Evolutionary conservation across 2,888 invertebrate species (phyloP).

Genomic region (Meandrusa payeni): DNA sequence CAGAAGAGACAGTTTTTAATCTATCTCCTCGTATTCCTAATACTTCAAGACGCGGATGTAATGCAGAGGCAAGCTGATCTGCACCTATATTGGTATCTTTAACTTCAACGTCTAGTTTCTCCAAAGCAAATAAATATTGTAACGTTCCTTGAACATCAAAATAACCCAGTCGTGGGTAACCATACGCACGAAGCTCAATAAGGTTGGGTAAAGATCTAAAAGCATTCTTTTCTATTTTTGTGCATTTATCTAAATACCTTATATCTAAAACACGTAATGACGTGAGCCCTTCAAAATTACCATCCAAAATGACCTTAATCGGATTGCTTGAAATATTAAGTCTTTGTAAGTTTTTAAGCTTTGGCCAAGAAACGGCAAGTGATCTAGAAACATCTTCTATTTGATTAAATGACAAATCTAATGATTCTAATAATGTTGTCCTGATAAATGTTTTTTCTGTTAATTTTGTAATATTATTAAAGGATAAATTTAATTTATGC

Average conservation of each 20-base stretch:
- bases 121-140: slow-evolving; percentile 86
- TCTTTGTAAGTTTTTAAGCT: slow-evolving; percentile 85
- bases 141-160: slow-evolving; percentile 92
- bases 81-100: slow-evolving; percentile 91
- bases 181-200: slow-evolving; percentile 85
- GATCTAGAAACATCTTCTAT: slow-evolving; percentile 81
- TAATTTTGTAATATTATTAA: slow-evolving; percentile 85
- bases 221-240: slow-evolving; percentile 90
- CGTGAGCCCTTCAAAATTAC: slow-evolving; percentile 87
- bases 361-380: slow-evolving; percentile 84
- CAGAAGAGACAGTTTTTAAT: slow-evolving; percentile 89
- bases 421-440: slow-evolving; percentile 87
- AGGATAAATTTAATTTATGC: slow-evolving; percentile 87
- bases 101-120: slow-evolving; percentile 90
- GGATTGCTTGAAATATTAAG: slow-evolving; percentile 93
- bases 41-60: slow-evolving; percentile 88
- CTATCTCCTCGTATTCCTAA: slow-evolving; percentile 88
- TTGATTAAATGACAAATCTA: slow-evolving; percentile 89
- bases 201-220: slow-evolving; percentile 88
- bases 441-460: slow-evolving; percentile 86
- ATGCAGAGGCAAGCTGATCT: slow-evolving; percentile 89
- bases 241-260: slow-evolving; percentile 84
- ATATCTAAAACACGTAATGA: slow-evolving; percentile 84
- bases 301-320: slow-evolving; percentile 87
- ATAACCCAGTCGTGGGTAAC: slow-evolving; percentile 90